Evolutionary conservation across 2,888 invertebrate species (phyloP), one percentile per base, ranked within the genome.

Genomic region (Tetragonula carbonaria): DNA sequence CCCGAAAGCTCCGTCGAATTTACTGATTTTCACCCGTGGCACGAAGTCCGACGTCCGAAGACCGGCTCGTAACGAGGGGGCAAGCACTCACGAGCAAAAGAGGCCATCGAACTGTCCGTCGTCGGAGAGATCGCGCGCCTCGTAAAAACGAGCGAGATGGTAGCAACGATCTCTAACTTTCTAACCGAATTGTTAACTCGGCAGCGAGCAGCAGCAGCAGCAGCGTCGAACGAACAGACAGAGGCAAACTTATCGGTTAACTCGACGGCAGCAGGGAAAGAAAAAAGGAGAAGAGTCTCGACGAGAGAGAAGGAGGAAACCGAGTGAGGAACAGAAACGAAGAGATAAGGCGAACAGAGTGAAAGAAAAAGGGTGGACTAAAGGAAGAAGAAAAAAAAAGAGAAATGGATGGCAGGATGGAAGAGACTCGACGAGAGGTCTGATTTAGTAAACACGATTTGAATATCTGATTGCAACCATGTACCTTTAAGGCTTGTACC

Each of bases 121-220:
- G 81, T 81, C 90, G 85, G 90, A 86, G 83, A 88, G 87, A 81
- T 83, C 85, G 73, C 55, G 68, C 38, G 78, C 73, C 45, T 45
- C 66, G 77, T 74, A 73, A 84, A 74, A 51, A 71, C 45, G 74
- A 75, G 71, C 71, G 74, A 53, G 76, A 55, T 45, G 80, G 83
- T 74, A 77, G 79, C 84, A 84, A 79, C 75, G 79, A 80, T 57
- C 86, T 82, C 85, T 88, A 93, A 93, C 91, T 93, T 92, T 90
- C 88, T 93, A 93, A 93, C 93, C 92, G 91, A 93, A 93, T 93
- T 93, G 93, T 93, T 91, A 92, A 93, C 91, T 93, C 89, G 90
- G 80, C 88, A 81, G 85, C 82, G 86, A 84, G 84, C 74, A 84
- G 78, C 82, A 84, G 78, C 82, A 79, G 84, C 74, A 84, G 78